phyloP scores from a whole-genome alignment of 2,888 invertebrate genomes.

The Lomographa bimaculata region DNA sequence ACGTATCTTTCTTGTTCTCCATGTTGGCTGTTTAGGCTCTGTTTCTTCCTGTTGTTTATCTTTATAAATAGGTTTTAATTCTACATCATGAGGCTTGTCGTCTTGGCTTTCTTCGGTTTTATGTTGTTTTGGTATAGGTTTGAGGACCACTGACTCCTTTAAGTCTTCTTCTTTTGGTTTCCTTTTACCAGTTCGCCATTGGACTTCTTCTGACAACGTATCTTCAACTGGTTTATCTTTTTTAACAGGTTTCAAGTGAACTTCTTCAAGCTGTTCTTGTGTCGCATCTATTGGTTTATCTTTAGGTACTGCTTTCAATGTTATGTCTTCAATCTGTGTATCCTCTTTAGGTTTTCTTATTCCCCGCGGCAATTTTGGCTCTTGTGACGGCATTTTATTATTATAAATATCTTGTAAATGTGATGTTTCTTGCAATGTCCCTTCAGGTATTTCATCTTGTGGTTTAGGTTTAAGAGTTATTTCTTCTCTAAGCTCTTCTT shows the following conservation, averaged over 20 bases:
- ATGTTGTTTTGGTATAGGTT: constrained; percentile 44
- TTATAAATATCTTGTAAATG: background rate
- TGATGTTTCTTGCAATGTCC: constrained; percentile 26
- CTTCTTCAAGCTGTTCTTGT: constrained; percentile 63
- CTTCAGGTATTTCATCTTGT: constrained; percentile 25
- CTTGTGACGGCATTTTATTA: background rate
- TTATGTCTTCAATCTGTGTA: constrained; percentile 43
- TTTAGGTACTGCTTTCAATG: constrained; percentile 52
- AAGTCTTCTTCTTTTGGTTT: constrained; percentile 19
- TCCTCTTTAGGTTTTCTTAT: constrained; percentile 46
- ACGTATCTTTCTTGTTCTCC: constrained; percentile 20
- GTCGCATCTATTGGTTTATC: constrained; percentile 28
- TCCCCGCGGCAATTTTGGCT: background rate
- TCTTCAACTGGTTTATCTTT: constrained; percentile 45
- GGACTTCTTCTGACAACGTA: constrained; percentile 48
- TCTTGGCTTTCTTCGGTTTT: constrained; percentile 43
- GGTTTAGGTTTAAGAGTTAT: background rate
- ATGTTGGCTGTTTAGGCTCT: constrained; percentile 36
- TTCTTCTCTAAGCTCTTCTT: constrained; percentile 1
- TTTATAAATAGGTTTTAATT: background rate
- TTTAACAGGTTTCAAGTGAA: constrained; percentile 42
- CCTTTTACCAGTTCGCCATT: constrained; percentile 31
- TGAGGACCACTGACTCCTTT: constrained; percentile 51
- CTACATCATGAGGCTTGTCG: constrained; percentile 25
- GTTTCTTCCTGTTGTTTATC: constrained; percentile 29